These are phyloP conservation scores for Oscheius sp. DNA, from an alignment of 2,888 invertebrate genomes.

Conservation along the genomic window DNA sequence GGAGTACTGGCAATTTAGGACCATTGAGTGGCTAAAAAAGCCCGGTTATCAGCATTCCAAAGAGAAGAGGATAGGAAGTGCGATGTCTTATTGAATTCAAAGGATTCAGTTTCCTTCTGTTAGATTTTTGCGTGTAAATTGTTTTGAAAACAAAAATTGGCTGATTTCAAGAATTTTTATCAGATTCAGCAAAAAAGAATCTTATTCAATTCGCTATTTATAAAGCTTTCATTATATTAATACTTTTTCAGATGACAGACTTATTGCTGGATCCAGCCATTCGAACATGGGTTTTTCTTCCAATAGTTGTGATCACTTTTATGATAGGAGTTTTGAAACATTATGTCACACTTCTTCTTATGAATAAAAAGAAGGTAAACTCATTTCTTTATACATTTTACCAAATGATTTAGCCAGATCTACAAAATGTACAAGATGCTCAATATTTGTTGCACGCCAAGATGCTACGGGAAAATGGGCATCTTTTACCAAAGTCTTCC, in stretches of 20 bases:
- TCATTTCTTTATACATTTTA: not conserved
- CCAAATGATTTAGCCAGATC: slow-evolving; percentile 77
- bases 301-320: slow-evolving; percentile 97
- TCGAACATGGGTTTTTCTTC: slow-evolving; percentile 96
- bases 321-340: slow-evolving; percentile 91
- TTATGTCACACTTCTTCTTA: slow-evolving; percentile 91
- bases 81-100: too few species aligned
- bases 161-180: too few species aligned
- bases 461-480: slow-evolving; percentile 93
- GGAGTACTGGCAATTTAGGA: too few species aligned
- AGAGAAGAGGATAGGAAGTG: too few species aligned
- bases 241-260: slow-evolving; percentile 75
- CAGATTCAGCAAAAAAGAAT: too few species aligned
- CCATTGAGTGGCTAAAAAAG: too few species aligned
- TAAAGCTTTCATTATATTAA: too few species aligned
- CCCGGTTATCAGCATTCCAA: too few species aligned
- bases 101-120: too few species aligned
- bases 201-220: too few species aligned
- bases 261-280: slow-evolving; percentile 94
- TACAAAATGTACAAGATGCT: slow-evolving; percentile 91
- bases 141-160: too few species aligned
- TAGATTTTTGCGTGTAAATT: too few species aligned
- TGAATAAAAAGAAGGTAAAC: slow-evolving; percentile 85
- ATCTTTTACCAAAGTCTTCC: slow-evolving; percentile 87
- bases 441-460: slow-evolving; percentile 94